Evolutionary conservation across 2,797 vertebrate species (phyloP).

Genomic region (Benthosema pterotum): DNA sequence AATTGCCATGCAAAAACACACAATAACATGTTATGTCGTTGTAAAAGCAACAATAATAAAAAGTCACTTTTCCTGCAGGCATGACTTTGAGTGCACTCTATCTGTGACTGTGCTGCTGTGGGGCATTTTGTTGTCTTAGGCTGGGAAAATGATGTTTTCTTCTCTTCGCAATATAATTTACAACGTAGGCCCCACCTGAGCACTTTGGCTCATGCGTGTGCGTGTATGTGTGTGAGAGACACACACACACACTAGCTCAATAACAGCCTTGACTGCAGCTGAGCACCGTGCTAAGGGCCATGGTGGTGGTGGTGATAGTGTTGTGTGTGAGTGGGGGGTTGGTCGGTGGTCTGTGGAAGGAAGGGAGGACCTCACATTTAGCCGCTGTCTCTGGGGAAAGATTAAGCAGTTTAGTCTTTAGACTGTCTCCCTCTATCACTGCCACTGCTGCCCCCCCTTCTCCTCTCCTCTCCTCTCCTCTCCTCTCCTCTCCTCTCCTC

Average conservation of each 20-base stretch:
- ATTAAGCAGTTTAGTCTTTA: slow-evolving; percentile 74
- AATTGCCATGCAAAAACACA: slow-evolving; percentile 5
- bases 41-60: slow-evolving; percentile 23
- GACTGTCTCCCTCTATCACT: slow-evolving; percentile 65
- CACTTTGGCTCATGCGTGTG: slow-evolving; percentile 25
- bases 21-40: slow-evolving; percentile 33
- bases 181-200: slow-evolving; percentile 43
- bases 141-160: slow-evolving; percentile 7
- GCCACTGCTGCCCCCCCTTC: slow-evolving; percentile 39
- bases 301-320: slow-evolving; percentile 37
- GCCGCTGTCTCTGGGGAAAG: slow-evolving; percentile 67
- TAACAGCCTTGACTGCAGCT: slow-evolving; percentile 46
- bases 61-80: slow-evolving; percentile 7
- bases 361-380: slow-evolving; percentile 70
- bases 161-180: slow-evolving; percentile 45
- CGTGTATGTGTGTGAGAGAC: slow-evolving; percentile 6
- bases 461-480: slow-evolving; percentile 22
- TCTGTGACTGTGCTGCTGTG: no score
- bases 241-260: slow-evolving; percentile 11
- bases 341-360: slow-evolving; percentile 52
- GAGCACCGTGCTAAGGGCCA: slow-evolving; percentile 14
- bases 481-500: background rate
- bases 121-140: slow-evolving; percentile 3
- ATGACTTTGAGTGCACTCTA: slow-evolving; percentile 8
- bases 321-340: slow-evolving; percentile 59